These are phyloP conservation scores for Mnemiopsis leidyi DNA, from an alignment of 37 sponge, comb jelly and placozoan species.

Conservation along the genomic window DNA sequence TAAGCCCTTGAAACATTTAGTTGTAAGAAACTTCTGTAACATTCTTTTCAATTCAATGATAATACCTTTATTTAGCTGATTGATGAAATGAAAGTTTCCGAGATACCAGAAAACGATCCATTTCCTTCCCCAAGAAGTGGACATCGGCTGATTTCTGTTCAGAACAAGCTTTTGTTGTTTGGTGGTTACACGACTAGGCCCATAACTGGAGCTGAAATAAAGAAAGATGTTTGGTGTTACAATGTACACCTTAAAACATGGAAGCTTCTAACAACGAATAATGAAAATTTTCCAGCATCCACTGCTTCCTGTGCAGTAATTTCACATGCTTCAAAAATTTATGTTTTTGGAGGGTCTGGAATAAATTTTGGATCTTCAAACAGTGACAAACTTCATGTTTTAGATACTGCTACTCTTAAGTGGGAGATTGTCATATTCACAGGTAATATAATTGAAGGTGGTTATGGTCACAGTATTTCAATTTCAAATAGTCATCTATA, in stretches of 20 bases:
- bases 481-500: background rate
- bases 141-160: conserved; percentile 15
- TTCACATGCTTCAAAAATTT: background rate
- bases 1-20: too few relatives aligned
- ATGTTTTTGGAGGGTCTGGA: conserved; percentile 53
- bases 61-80: too few relatives aligned
- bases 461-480: conserved; percentile 49
- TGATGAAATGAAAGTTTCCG: conserved; percentile 8
- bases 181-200: conserved; percentile 24
- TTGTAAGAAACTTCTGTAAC: too few relatives aligned
- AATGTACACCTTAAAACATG: background rate
- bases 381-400: background rate
- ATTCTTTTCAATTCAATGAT: too few relatives aligned
- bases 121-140: conserved; percentile 41
- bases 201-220: conserved; percentile 1
- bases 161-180: background rate
- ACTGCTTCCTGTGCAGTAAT: conserved; percentile 48
- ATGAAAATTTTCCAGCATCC: background rate
- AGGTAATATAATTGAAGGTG: conserved; percentile 6
- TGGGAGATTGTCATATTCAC: background rate
- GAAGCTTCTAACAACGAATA: background rate
- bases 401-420: background rate
- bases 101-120: background rate
- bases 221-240: conserved; percentile 32
- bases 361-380: conserved; percentile 10